Evolutionary conservation across 2,797 vertebrate species (phyloP), one percentile per base, ranked within the genome.

Genomic region (Sylvia borin): DNA sequence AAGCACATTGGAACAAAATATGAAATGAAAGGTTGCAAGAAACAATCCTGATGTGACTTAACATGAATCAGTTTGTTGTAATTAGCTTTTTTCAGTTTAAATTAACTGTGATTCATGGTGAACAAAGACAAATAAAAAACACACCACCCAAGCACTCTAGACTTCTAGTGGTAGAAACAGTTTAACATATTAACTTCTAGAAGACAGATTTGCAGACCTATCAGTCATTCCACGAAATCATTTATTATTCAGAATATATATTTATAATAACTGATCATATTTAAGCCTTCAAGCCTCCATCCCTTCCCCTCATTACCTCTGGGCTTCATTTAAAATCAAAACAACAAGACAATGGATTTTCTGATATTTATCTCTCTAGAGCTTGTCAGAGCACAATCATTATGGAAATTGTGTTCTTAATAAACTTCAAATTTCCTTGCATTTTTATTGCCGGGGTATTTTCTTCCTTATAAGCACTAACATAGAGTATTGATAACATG

Each of bases 341-440:
- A 55, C 16, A 24, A 45, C 11, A 85, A 82, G 68, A 26, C 38
- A 79, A 85, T 4, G 24, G 29, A 64, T 25, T 70, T 43, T 50
- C 65, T 92, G 54, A 58, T 85, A 75, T 75, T 89, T 92, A 76
- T 88, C 47, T 91, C 40, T 64, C 25, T 40, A 92, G n/a, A 77
- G 83, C 60, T 78, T 86, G 55, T 87, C 76, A 88, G 34, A 51
- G 24, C 20, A 76, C n/a, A 70, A 80, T 90, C 68, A 67, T 64
- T 85, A 79, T 40, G 50, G 74, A 96, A 96, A 94, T 92, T n/a
- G 38, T 40, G 21, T 64, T 79, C 45, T 38, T 72, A 83, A 70
- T 77, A 31, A 76, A 88, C 22, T 58, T 64, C 10, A 79, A 51
- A 88, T 84, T 95, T 48, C 27, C 43, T 76, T 86, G 40, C 26